Base-by-base conservation (phyloP, 2,113 vertebrate species). In the Vanacampus margaritifer region DNA sequence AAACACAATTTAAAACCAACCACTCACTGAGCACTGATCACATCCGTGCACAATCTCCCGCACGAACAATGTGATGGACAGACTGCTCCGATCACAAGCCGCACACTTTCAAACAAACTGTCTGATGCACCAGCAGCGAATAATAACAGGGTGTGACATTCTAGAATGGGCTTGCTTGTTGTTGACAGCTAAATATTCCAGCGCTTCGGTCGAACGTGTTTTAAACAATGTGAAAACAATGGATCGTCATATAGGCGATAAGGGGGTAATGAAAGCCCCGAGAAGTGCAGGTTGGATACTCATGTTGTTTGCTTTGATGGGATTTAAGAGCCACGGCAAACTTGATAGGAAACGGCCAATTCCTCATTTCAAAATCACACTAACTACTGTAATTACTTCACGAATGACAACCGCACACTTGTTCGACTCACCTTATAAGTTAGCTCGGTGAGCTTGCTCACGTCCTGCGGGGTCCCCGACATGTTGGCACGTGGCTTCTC, bases 371-470 rank as follows among this genome's bases (percentile, higher is more conserved):
- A 1, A 51, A 51, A 51, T 51, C 48, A 23, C 3, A 16, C 3
- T 6, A 39, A 61, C 17, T 9, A 37, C 3, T 1, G 1, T 3
- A 56, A 24, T 41, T 23, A 39, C 21, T 9, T 21, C 19, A 23
- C 1, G 51, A 59, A 45, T 48, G 3, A 23, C 11, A 3, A n/a
- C 8, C 21, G 0, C 10, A 39, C 1, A 58, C 43, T 26, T 19
- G 17, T 16, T 16, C 37, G 37, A 68, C 85, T 93, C 84, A 98
- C 96, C 90, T 92, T 95, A 72, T 95, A 98, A 8, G 95, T 98
- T 85, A 73, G 98, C 79, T 98, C 96, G 8, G 95, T 98, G 67
- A 98, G 92, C 84, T 89, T 95, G 90, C 90, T 96, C 87, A 96
- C 94, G 76, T 94, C 93, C 65, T 97, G 95, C 3, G 94, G 93